Evolutionary conservation across 1,140 invertebrate genomes (phyloP), one percentile per base, ranked within the genome.

Genomic region (Drosophila mojavensis): DNA sequence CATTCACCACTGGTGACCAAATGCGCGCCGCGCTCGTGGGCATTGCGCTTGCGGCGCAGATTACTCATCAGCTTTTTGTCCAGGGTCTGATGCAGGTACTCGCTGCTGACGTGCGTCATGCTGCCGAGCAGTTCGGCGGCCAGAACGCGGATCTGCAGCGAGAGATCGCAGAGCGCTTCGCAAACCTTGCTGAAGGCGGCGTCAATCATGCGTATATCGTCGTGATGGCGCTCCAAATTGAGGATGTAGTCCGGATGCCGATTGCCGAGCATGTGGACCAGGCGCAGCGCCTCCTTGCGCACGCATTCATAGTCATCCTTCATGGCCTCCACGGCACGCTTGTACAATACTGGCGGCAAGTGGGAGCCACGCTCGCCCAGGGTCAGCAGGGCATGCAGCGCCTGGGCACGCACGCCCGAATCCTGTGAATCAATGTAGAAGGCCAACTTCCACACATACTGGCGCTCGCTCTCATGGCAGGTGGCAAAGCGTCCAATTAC

Each of bases 31-130:
- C 97, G 93, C 92, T 98, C 97, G 94, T 98, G 97, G 0, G 96
- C 96, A n/a, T 96, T 96, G 33, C 94, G 93, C 92, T 95, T 97
- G 53, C 94, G 93, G 91, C 96, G 97, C 96, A 97, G 97, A 93
- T 98, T 98, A 72, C 96, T 98, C 96, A 99, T 99, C n/a, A 99
- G 94, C 90, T 99, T 99, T 93, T 99, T 99, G 90, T 99, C 98
- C 2, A 99, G 92, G 0, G 99, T 99, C 93, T 99, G 99, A 82
- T 98, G 95, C 36, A 99, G 94, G 92, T 99, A 99, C 66, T 96
- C 94, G 50, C 96, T 95, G 62, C 97, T 97, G 4, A 99, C 98
- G 58, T 94, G 94, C 63, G 95, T 95, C 94, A 99, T 97, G 33
- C 95, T 95, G 9, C 98, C 98, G 41, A 99, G 93, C 60, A 97